A percentile compares a stretch with the other conserved stretches of the same genome.
These are phyloP conservation scores for Smittia aterrima DNA, from an alignment of 2,888 invertebrate species.

Conservation along the genomic window DNA sequence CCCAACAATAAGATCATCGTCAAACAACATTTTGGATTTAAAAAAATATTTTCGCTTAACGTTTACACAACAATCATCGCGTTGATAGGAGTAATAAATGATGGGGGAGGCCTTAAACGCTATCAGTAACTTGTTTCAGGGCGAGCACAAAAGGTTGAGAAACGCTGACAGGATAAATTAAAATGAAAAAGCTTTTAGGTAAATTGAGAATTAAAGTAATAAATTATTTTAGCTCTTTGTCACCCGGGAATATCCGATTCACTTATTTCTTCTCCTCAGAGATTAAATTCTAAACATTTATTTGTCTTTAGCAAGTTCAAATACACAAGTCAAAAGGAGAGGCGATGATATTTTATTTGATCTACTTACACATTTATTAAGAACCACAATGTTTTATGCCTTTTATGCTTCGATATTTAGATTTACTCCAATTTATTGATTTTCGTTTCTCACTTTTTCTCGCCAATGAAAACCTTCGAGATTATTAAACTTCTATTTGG, in stretches of 20 bases:
- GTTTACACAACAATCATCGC: too few species aligned
- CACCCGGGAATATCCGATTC: neutral
- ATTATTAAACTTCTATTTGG: too few species aligned
- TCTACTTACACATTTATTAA: constrained; percentile 41
- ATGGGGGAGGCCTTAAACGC: too few species aligned
- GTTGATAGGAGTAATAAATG: too few species aligned
- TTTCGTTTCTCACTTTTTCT: neutral
- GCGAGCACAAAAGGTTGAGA: too few species aligned
- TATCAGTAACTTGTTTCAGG: too few species aligned
- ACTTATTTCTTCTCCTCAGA: neutral
- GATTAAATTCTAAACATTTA: constrained; percentile 1
- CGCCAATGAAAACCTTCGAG: too few species aligned
- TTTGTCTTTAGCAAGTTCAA: constrained; percentile 24
- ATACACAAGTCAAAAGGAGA: constrained; percentile 8
- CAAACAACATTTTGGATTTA: too few species aligned
- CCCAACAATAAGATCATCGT: too few species aligned
- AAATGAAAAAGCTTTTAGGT: neutral
- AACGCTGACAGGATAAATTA: neutral
- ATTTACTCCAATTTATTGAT: neutral
- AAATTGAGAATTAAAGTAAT: neutral
- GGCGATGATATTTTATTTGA: constrained; percentile 39
- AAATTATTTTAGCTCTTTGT: neutral
- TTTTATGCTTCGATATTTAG: neutral
- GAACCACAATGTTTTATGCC: constrained; percentile 33
- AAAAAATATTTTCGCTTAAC: too few species aligned